These are phyloP conservation scores for Eunapius fragilis DNA, from an alignment of 37 sponge, comb jelly and placozoan species.

Conservation along the genomic window DNA sequence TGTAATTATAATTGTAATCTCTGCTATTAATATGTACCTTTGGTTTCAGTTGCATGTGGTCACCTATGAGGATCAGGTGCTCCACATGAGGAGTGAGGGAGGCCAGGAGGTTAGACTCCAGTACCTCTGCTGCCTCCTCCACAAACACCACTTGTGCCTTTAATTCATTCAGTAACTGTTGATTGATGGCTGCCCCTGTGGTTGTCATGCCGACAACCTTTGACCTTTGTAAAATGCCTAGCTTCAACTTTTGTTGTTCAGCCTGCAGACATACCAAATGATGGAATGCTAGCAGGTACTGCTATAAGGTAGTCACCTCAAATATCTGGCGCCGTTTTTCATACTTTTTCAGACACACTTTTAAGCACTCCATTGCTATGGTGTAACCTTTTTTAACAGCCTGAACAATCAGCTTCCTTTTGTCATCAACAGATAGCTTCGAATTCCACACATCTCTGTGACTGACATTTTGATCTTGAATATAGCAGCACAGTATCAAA, in stretches of 20 bases:
- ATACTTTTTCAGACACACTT: constrained; percentile 10
- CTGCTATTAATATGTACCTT: not conserved
- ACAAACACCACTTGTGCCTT: constrained; percentile 20
- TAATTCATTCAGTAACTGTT: constrained; percentile 14
- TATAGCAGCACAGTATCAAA: not conserved
- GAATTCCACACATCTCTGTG: constrained; percentile 3
- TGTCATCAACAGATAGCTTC: not conserved
- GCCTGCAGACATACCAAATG: not conserved
- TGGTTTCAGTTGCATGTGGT: constrained; percentile 32
- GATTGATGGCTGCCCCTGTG: constrained; percentile 26
- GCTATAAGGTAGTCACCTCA: not conserved
- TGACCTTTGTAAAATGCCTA: not conserved
- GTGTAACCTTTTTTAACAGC: constrained; percentile 3
- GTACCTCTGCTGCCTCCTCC: constrained; percentile 28
- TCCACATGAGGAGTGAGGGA: constrained; percentile 22
- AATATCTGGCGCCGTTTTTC: not conserved
- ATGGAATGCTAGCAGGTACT: not conserved
- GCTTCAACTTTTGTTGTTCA: not conserved
- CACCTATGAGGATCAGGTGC: constrained; percentile 31
- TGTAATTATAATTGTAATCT: not conserved
- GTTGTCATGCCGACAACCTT: constrained; percentile 29
- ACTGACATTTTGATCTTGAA: not conserved
- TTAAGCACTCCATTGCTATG: constrained; percentile 2
- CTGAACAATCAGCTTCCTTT: not conserved
- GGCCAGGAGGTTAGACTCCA: constrained; percentile 27